Evolutionary conservation across 2,888 invertebrate genomes (phyloP).

Genomic region (Drosophila limbata): DNA sequence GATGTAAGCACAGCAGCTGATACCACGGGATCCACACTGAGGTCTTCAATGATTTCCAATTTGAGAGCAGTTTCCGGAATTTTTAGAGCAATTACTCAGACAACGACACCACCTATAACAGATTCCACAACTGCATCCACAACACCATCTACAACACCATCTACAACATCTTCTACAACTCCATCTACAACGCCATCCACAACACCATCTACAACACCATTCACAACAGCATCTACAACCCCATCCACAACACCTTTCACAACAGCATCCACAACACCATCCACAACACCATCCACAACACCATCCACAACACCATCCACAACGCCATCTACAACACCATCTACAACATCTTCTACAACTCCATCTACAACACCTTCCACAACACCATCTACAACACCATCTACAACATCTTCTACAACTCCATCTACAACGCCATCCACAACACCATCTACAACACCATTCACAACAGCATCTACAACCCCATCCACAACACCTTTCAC

Average conservation of each 20-base stretch:
- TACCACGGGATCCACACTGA: too few relatives aligned
- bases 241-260: neutral
- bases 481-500: neutral
- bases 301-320: neutral
- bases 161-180: neutral
- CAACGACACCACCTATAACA: neutral
- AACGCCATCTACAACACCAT: neutral
- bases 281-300: neutral
- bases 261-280: neutral
- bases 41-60: too few relatives aligned
- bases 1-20: too few relatives aligned
- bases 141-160: neutral
- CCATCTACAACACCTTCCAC: neutral
- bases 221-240: neutral
- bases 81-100: too few relatives aligned
- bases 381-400: neutral
- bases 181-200: neutral
- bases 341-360: neutral
- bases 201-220: neutral
- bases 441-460: neutral
- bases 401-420: neutral
- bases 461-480: neutral
- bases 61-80: too few relatives aligned
- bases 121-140: neutral
- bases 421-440: neutral